Evolutionary conservation across 2,113 vertebrate genomes (phyloP).

Genomic region (Stomatorhinus ivindoensis): DNA sequence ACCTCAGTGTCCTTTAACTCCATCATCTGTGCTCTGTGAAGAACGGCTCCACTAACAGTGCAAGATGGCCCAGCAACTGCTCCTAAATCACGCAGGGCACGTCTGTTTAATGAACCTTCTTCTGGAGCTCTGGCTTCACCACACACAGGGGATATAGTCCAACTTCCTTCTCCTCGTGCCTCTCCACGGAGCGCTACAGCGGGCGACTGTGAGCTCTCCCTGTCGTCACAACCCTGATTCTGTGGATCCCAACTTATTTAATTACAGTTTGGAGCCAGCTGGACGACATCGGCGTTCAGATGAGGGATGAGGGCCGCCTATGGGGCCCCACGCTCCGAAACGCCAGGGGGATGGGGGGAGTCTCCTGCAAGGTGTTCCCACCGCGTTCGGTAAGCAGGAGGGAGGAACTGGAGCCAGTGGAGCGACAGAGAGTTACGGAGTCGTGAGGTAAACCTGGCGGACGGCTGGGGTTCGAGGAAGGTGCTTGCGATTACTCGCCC

Average conservation of each 20-base stretch:
- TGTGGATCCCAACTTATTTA: slow-evolving; percentile 1
- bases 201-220: not conserved
- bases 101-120: slow-evolving; percentile 10
- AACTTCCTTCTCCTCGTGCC: not conserved
- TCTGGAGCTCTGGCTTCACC: not conserved
- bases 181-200: not conserved
- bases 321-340: not conserved
- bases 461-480: not conserved
- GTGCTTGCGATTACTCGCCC: not conserved
- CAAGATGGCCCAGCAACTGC: not conserved
- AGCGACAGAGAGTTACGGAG: not conserved
- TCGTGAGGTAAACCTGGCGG: not conserved
- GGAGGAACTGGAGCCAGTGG: not conserved
- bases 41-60: not conserved
- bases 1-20: not conserved
- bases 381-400: not conserved
- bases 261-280: slow-evolving; percentile 17
- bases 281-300: not conserved
- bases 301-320: not conserved
- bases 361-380: not conserved
- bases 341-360: not conserved
- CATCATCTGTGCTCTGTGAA: not conserved
- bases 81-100: slow-evolving; percentile 5
- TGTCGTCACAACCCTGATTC: not conserved
- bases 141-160: not conserved